Conservation (phyloP, 2,797 vertebrate species). For the Dicrostonyx torquatus region DNA sequence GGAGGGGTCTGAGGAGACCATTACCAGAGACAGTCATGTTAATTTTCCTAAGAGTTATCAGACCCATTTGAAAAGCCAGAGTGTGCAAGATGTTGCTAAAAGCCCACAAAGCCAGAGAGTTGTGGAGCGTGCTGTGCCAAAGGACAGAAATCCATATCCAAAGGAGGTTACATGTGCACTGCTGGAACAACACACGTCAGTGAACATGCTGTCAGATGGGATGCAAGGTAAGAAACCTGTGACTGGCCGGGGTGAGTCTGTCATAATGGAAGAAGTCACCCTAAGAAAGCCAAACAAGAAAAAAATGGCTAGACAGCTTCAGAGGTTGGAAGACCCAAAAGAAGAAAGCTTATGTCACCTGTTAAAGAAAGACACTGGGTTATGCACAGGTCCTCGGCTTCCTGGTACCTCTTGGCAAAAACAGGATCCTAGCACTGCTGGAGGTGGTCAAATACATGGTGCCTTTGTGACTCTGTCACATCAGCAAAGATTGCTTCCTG, state of each 20-base stretch:
- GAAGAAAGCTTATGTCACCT: slow-evolving; percentile 63
- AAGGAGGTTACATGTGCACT: slow-evolving; percentile 33
- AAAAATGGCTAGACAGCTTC: slow-evolving; percentile 45
- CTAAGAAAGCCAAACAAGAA: slow-evolving; percentile 77
- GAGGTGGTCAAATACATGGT: slow-evolving; percentile 65
- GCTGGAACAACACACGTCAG: neutral
- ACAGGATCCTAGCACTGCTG: neutral
- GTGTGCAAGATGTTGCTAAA: neutral
- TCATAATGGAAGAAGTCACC: slow-evolving; percentile 73
- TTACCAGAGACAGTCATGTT: neutral
- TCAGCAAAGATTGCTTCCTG: slow-evolving; percentile 65
- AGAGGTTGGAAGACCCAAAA: slow-evolving; percentile 74
- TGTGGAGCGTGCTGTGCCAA: neutral
- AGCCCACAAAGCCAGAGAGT: neutral
- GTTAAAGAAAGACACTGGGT: neutral
- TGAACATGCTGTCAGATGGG: neutral
- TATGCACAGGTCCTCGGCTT: neutral
- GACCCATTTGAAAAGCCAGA: slow-evolving; percentile 32
- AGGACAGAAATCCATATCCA: neutral
- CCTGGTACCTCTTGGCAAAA: neutral
- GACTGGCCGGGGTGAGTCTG: neutral
- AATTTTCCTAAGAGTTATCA: neutral
- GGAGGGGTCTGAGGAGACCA: slow-evolving; percentile 18
- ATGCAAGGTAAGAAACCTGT: accelerated
- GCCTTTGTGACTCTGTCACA: slow-evolving; percentile 77